Evolutionary conservation across 2,888 invertebrate genomes (phyloP), one percentile per base, ranked within the genome.

Genomic region (Pherbina coryleti): DNA sequence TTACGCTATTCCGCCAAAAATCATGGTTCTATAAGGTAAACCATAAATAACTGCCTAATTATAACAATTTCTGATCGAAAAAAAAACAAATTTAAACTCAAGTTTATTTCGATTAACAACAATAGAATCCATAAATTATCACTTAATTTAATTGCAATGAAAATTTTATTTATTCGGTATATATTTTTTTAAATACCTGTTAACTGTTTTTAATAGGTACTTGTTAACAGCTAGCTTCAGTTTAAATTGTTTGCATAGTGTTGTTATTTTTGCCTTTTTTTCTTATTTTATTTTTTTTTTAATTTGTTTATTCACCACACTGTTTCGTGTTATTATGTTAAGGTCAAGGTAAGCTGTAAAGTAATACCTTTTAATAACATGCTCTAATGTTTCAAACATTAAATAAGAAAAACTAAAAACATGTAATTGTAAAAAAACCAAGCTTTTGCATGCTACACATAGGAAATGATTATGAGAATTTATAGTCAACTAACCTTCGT

Each of bases 271-370:
- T 69, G 71, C n/a, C 72, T 49, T 53, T 71, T 57, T 25, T 73
- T 79, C 80, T 75, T 25, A 22, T n/a, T 82, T 82, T 83, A 81
- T 81, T 81, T 81, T 81, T 77, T 83, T 83, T n/a, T n/a, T n/a
- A n/a, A n/a, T n/a, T 84, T 82, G 81, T 85, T 81, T 83, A 82
- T 83, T 85, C 14, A 3, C 53, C 14, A 22, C 11, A 55, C 34
- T 37, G 8, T 44, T 44, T 44, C 4, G 37, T 37, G 55, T 86
- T 84, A 84, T 83, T 85, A 86, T 86, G 87, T 86, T 87, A 87
- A 87, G 86, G 86, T 87, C 86, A 87, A 86, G 88, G 87, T 81
- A 81, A 70, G 75, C 78, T 83, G 84, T 83, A 86, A 82, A 80
- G 82, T 31, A 64, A 64, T 31, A 34, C 31, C 31, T 64, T 81